These are phyloP conservation scores for Nymphalis urticae DNA, from an alignment of 2,888 invertebrate species.

Conservation along the genomic window DNA sequence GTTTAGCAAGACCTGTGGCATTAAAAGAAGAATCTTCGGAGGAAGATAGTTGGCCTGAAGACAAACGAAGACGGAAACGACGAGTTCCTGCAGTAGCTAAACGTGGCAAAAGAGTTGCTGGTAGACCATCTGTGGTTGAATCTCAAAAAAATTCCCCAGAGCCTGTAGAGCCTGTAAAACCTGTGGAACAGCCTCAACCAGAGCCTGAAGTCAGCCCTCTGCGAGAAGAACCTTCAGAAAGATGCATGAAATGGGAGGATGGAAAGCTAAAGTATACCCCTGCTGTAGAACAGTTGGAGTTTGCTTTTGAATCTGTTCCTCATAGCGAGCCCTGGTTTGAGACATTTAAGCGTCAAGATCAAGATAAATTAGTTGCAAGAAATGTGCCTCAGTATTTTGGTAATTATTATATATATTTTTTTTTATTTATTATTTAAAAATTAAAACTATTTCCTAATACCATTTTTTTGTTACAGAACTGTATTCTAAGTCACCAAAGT, in stretches of 20 bases:
- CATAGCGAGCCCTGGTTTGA: constrained; percentile 89
- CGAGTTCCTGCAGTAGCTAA: constrained; percentile 50
- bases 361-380: constrained; percentile 84
- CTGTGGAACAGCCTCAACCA: constrained; percentile 34
- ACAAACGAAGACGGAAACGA: constrained; percentile 58
- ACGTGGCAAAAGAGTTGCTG: constrained; percentile 47
- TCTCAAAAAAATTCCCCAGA: constrained; percentile 44
- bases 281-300: constrained; percentile 83
- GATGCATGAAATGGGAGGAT: constrained; percentile 76
- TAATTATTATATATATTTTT: constrained; percentile 54
- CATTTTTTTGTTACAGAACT: constrained; percentile 67
- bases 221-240: constrained; percentile 60
- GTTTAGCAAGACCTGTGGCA: constrained; percentile 67
- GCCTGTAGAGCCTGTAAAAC: constrained; percentile 25
- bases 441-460: not conserved
- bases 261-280: constrained; percentile 72
- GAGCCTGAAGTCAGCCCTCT: constrained; percentile 53
- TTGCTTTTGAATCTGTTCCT: constrained; percentile 89
- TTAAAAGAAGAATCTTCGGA: constrained; percentile 75
- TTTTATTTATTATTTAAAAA: not conserved
- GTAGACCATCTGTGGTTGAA: constrained; percentile 36
- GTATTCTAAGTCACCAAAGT: constrained; percentile 83
- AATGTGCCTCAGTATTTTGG: constrained; percentile 82
- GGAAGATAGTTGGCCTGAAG: constrained; percentile 73
- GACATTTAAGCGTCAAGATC: constrained; percentile 89